A percentile compares a stretch with the other conserved stretches of the same genome.
phyloP scores from a whole-genome alignment of 2,797 vertebrate species.

The Fundulus diaphanus region DNA sequence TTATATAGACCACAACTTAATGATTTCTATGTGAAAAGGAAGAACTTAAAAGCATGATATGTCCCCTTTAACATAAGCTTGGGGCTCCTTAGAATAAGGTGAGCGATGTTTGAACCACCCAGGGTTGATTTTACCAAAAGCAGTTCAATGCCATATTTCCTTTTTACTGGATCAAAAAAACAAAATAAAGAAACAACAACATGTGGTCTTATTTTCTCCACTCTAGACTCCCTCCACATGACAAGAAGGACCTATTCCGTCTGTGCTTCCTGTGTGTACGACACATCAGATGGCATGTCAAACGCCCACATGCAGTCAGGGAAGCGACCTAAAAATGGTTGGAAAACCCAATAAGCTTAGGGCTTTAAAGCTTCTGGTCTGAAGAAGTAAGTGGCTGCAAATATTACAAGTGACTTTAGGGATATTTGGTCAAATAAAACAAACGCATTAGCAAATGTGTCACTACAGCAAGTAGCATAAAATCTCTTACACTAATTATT shows the following conservation, averaged over 20 bases:
- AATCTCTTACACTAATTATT: not conserved
- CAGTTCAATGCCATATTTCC: not conserved
- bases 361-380: not conserved
- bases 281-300: not conserved
- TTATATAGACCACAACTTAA: too few relatives aligned
- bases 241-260: not conserved
- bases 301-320: not conserved
- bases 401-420: too few relatives aligned
- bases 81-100: too few relatives aligned
- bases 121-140: not conserved
- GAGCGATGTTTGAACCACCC: too few relatives aligned
- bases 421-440: not conserved
- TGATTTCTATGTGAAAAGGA: too few relatives aligned
- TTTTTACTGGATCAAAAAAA: too few relatives aligned
- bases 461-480: not conserved
- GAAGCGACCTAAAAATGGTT: not conserved
- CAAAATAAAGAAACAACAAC: not conserved
- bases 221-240: not conserved
- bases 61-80: too few relatives aligned
- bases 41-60: too few relatives aligned
- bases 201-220: not conserved
- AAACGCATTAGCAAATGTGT: not conserved
- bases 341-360: not conserved
- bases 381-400: too few relatives aligned
- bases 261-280: not conserved